Evolutionary conservation across 2,113 vertebrate species (phyloP), one percentile per base, ranked within the genome.

Genomic region (Eurystomus gularis): DNA sequence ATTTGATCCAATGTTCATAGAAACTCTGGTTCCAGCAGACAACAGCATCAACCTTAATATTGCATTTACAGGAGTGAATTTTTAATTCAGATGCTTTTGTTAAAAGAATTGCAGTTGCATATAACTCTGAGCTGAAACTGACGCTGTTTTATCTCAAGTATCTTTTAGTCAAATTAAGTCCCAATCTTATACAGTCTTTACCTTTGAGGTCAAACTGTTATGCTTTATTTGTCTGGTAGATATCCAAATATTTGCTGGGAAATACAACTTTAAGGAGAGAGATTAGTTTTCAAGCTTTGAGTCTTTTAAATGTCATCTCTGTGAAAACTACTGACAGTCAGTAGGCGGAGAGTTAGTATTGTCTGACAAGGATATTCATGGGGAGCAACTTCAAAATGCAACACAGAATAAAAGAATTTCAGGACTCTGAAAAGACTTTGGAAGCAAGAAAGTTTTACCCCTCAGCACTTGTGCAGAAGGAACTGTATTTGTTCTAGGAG

Each of bases 311-410:
- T 94, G 96, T 96, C 92, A 95, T 66, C 72, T 90, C 60, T 86
- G 81, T 93, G 92, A 94, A 93, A 87, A 91, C 51, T 81, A 49
- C 88, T 97, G 97, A 94, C 96, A 97, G 93, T 87, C 95, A 83
- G 89, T 96, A 93, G 91, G 86, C 87, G 61, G 92, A 94, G 87
- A 97, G 92, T 96, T 94, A 85, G 93, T 83, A 68, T 96, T 95
- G 94, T 93, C 87, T 97, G 95, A 96, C 97, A 97, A 95, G 86
- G 57, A 93, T 94, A 87, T 95, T 97, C 71, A 3, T 73, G 86
- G 91, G 85, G 86, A 95, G 62, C 66, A 88, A 93, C 96, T 96
- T 97, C 96, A 97, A 97, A 97, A 96, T 95, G 64, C 71, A 95
- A 70, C 1, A 33, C 42, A 84, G 60, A 94, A 93, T 65, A 93